A percentile compares a stretch with the other conserved stretches of the same genome.
These are phyloP conservation scores for Halichondria panicea DNA, from an alignment of 37 sponge, comb jelly and placozoan genomes.

Conservation along the genomic window DNA sequence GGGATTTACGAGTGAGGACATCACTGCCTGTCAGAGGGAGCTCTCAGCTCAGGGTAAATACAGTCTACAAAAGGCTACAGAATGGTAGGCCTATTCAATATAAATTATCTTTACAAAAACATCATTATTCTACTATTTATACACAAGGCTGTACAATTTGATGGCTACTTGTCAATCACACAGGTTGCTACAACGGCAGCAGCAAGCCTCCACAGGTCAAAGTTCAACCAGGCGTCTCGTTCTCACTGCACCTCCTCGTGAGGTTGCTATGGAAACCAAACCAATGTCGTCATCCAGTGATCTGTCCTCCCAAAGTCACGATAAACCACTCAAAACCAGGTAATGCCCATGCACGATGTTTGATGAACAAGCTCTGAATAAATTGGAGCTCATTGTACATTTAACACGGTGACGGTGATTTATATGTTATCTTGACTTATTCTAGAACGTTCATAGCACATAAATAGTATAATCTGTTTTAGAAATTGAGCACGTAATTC, in stretches of 20 bases:
- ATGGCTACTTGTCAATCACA: neutral
- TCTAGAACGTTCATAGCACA: too few relatives aligned
- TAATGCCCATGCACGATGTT: neutral
- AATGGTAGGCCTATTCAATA: slow-evolving; percentile 33
- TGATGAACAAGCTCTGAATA: too few relatives aligned
- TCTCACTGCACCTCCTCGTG: too few relatives aligned
- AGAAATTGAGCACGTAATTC: too few relatives aligned
- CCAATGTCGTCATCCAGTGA: slow-evolving; percentile 1
- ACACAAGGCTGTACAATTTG: neutral
- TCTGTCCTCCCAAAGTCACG: neutral
- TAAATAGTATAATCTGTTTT: too few relatives aligned
- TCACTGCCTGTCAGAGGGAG: slow-evolving; percentile 20
- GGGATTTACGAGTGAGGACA: slow-evolving; percentile 45
- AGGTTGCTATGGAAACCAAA: neutral
- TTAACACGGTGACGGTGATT: too few relatives aligned
- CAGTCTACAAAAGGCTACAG: slow-evolving; percentile 52
- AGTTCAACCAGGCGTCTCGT: neutral
- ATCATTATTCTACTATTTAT: neutral
- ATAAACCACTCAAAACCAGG: slow-evolving; percentile 32
- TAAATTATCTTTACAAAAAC: neutral
- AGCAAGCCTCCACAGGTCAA: neutral
- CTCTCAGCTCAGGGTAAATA: slow-evolving; percentile 7
- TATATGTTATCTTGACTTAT: too few relatives aligned
- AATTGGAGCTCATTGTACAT: too few relatives aligned
- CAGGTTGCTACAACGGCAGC: slow-evolving; percentile 19